Evolutionary conservation across 2,113 vertebrate species (phyloP).

Genomic region (Jacana jacana): DNA sequence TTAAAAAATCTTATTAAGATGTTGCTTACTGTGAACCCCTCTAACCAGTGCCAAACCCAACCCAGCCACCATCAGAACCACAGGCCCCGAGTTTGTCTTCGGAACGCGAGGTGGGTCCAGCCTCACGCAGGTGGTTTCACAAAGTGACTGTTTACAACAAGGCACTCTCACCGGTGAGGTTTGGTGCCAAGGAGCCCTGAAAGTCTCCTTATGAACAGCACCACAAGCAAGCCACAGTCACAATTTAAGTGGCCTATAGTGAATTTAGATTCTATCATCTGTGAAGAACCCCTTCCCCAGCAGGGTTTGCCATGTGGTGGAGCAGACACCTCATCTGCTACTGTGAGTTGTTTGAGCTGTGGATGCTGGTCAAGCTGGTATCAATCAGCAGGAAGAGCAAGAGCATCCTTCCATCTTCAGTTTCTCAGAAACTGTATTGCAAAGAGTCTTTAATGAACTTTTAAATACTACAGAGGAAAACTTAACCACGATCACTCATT

Average conservation of each 20-base stretch:
- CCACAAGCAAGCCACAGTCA: not conserved
- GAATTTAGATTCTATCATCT: not conserved
- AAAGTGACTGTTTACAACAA: not conserved
- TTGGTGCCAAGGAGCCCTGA: not conserved
- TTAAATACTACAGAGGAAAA: slow-evolving; percentile 5
- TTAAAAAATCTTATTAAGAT: not conserved
- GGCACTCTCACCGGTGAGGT: not conserved
- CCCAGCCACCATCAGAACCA: not conserved
- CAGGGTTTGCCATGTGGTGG: not conserved
- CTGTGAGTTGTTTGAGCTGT: not conserved
- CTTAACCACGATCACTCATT: not conserved
- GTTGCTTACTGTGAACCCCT: not conserved
- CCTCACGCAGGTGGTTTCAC: not conserved
- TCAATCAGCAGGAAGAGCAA: not conserved
- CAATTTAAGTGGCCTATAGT: not conserved
- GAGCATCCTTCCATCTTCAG: not conserved
- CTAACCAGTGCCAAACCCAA: not conserved
- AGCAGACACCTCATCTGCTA: not conserved
- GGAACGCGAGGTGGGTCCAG: not conserved
- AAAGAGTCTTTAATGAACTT: slow-evolving; percentile 21
- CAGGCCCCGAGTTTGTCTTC: fast-evolving
- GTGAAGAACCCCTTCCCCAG: not conserved
- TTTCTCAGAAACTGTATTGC: not conserved
- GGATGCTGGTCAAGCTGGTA: not conserved
- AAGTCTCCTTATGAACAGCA: not conserved